Base-by-base conservation (phyloP, 2,888 invertebrate species). In the Polyommatus iphigenia region DNA sequence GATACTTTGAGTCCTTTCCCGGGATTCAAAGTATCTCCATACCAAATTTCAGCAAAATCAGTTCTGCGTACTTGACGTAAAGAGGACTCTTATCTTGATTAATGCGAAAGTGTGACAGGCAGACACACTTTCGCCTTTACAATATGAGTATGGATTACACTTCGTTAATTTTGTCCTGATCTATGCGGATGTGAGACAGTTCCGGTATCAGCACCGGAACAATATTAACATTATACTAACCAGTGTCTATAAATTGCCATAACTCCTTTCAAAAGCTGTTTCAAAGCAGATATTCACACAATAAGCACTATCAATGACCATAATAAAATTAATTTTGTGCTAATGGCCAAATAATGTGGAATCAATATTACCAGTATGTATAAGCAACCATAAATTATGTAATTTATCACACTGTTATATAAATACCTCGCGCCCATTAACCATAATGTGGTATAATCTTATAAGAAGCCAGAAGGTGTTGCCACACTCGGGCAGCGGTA, bases 351-450 rank as follows among this genome's bases (percentile, higher is more conserved):
- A 62, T 62, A 13, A 62, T 13, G 8, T 62, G 24, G 24, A 10
- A 62, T 62, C 62, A 62, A 62, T 62, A 62, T 13, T 13, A 15
- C 10, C 50, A 10, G 20, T 18, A 36, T 0, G 10, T 13, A n/a
- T 71, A 71, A 71, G 24, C 73, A 73, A 20, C 73, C 46, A 73
- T 50, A 50, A 50, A 73, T 73, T 73, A 73, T 46, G 46, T 73
- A 73, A 73, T 50, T 73, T 50, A 73, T 73, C 10, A 20, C 73
- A 41, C 46, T 8, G 46, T 46, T 73, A 73, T 46, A 73, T 73
- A 46, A 73, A 36, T 72, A 71, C 18, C 71, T 62, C 62, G 62
- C 62, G 57, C n/a, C 57, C n/a, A 13, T 62, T 62, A 62, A 62
- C 13, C 3, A 20, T 10, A 62, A 62, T 62, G 50, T 54, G 54